Evolutionary conservation across 2,888 invertebrate species (phyloP).

Genomic region (Phortica magna): DNA sequence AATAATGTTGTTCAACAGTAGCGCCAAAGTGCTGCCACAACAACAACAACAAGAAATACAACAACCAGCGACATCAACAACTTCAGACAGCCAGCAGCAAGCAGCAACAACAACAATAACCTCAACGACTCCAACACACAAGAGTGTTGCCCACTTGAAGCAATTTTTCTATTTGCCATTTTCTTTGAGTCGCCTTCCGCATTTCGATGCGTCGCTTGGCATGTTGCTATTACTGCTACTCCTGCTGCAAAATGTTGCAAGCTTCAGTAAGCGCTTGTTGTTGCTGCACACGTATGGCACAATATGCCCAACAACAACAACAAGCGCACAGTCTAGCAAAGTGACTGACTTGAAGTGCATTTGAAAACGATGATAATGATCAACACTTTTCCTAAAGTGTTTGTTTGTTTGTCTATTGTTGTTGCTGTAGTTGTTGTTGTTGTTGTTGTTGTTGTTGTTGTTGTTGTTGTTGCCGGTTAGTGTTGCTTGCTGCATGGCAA

Average conservation of each 20-base stretch:
- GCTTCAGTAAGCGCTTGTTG: background rate
- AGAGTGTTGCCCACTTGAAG: conserved; percentile 26
- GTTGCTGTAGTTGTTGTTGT: background rate
- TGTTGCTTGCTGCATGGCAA: conserved; percentile 5
- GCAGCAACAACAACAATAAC: background rate
- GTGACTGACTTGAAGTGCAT: conserved; percentile 34
- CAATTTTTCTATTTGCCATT: conserved; percentile 33
- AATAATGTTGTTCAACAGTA: conserved; percentile 28
- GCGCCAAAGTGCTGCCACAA: conserved; percentile 4
- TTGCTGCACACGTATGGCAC: conserved; percentile 8
- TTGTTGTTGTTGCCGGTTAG: background rate
- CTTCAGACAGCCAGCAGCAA: background rate
- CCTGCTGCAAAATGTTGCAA: background rate
- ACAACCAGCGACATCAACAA: background rate
- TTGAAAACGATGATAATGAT: conserved; percentile 31
- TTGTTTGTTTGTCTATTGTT: conserved; percentile 16
- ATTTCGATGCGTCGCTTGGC: background rate
- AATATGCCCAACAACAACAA: background rate
- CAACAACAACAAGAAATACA: conserved; percentile 23
- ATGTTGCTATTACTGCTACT: too few relatives aligned
- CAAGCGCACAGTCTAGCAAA: background rate
- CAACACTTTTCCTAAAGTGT: conserved; percentile 33
- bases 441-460: too few relatives aligned
- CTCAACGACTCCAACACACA: conserved; percentile 10
- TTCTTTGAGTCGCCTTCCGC: conserved; percentile 1